Evolutionary conservation across 2,888 invertebrate species (phyloP), one percentile per base, ranked within the genome.

Genomic region (Cantharis lateralis): DNA sequence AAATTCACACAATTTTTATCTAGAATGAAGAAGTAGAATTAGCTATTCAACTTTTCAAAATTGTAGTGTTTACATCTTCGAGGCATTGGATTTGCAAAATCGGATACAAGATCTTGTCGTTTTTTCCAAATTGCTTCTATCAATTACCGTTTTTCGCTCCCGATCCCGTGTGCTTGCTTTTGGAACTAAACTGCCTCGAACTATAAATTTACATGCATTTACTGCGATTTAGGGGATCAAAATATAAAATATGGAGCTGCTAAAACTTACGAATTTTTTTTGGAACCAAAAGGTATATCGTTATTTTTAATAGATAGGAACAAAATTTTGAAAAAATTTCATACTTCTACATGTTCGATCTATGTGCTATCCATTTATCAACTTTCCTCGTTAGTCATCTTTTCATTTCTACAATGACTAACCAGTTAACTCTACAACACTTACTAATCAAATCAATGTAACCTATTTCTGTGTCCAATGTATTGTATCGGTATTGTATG

Each of bases 1-100:
- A 66, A 66, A 72, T 66, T 71, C 62, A 71, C 71, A 71, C 71
- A 61, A 48, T 28, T 70, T 70, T 70, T 61, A 66, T 66, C 64
- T 66, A 66, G 64, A 66, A 66, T 66, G 24, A 20, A 66, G 24
- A 20, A 66, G 64, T 66, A 18, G 24, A 66, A 66, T 20, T 66
- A 20, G 20, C 64, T 66, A 66, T 66, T 10, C 24, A 66, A 66
- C 18, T 66, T 66, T 66, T 66, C 18, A 20, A 66, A 66, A 66
- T 66, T 66, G 24, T 66, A 66, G 20, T 20, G 20, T 66, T 66
- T 66, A 66, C 64, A 48, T 48, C 48, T 48, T 48, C n/a, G 48
- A 48, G n/a, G 48, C n/a, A 48, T 48, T 48, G 5, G n/a, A n/a
- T 48, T n/a, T n/a, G 2, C 48, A 48, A 48, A 48, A 28, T 28